Base-by-base conservation (phyloP, 2,113 vertebrate genomes). In the Monopterus albus region DNA sequence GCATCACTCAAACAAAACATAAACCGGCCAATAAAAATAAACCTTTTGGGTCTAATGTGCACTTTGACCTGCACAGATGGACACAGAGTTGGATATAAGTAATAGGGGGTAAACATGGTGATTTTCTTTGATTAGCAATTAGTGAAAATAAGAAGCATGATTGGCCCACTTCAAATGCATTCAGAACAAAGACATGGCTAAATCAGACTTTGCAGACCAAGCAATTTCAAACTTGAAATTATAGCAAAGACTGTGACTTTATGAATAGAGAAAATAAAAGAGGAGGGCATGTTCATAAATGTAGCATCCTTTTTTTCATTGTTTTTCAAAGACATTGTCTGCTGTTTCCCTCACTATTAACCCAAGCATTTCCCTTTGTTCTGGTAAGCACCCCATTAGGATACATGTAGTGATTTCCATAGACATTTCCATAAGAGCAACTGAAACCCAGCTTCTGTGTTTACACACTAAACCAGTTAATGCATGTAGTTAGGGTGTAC, bases 41-140 rank as follows among this genome's bases (percentile, higher is more conserved):
- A 31, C 15, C 42, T 26, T 77, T 75, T 31, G 59, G 83, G 74
- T 52, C 67, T 18, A 0, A 23, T 8, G 25, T 71, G 74, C 78
- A 84, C 74, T 81, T 85, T 81, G 58, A 87, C 85, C 81, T 65
- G 43, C 39, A 69, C 67, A 74, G 72, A 75, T 68, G 64, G 75
- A 62, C 57, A 50, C 18, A 63, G 47, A 58, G 64, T 36, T 66
- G 60, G 40, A 70, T 69, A 29, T 65, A n/a, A 59, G 36, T 12
- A 42, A 40, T 23, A 53, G 31, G 29, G 58, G 83, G 78, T 88
- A 87, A 91, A 85, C 47, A 65, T 39, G 53, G 82, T 74, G 67
- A 91, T 92, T 93, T 89, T 62, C 82, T 87, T 86, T 92, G 87
- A 92, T 93, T 90, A 84, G 89, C 88, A 89, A 91, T 86, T 82